Evolutionary conservation across 2,797 vertebrate genomes (phyloP), one percentile per base, ranked within the genome.

Genomic region (Coracias cyanogaster): DNA sequence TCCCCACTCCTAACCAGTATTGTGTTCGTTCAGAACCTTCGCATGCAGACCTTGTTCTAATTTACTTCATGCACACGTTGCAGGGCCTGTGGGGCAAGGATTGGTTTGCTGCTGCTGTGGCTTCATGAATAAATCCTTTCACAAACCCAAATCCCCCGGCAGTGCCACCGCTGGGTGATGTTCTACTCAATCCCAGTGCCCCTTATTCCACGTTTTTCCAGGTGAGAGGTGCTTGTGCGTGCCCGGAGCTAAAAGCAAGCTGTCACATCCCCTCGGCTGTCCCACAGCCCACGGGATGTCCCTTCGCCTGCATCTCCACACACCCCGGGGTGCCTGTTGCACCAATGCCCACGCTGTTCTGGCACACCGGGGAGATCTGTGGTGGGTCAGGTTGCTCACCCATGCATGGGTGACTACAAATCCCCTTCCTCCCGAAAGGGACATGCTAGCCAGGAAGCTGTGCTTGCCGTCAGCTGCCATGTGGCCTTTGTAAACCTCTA

Each of bases 61-160:
- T 96, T 96, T 89, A 90, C 86, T 96, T 96, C 74, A 74, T 43
- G 65, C 72, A 81, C 93, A 94, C 65, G 25, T 92, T 33, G 81
- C 89, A 69, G 79, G 84, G 61, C 94, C 92, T 31, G 12, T 89
- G 93, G 95, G 93, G 92, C 94, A 83, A 43, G 89, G 84, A 71
- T 83, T 89, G 94, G 60, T 73, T 89, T 87, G 89, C 83, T 77
- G 88, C 82, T 82, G 83, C 89, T 26, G 21, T 66, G 83, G 70
- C 86, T 95, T 92, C 81, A 61, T 82, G 86, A 96, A 95, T 95
- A 94, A 97, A 97, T 94, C 93, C 91, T 78, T 91, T 82, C 22
- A 83, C 79, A 58, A 82, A n/a, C 49, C 62, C 61, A 82, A 89
- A 89, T 86, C 20, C 78, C 90, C 67, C 78, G 19, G 78, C 4